A percentile compares a stretch with the other conserved stretches of the same genome.
phyloP scores from a whole-genome alignment of 2,888 invertebrate genomes.

The Drosophila demipolita region DNA sequence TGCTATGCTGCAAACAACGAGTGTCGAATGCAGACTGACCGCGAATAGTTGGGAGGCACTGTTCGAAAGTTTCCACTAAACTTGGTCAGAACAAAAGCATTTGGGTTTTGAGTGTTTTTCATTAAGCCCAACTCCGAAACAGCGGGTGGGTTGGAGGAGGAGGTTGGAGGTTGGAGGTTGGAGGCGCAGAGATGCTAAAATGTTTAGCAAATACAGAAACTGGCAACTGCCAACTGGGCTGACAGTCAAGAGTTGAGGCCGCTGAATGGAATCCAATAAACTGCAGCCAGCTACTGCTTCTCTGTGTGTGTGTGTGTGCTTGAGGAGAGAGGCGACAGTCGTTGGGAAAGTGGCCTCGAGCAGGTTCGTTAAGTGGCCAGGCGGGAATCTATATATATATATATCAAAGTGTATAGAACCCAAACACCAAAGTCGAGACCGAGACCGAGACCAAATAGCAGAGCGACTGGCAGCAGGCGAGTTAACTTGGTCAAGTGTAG shows the following conservation, averaged over 20 bases:
- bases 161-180: neutral
- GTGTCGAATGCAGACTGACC: slow-evolving; percentile 28
- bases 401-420: slow-evolving; percentile 10
- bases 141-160: neutral
- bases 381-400: slow-evolving; percentile 42
- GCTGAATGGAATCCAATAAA: slow-evolving; percentile 68
- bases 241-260: slow-evolving; percentile 42
- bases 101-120: slow-evolving; percentile 59
- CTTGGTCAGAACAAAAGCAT: slow-evolving; percentile 69
- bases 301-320: slow-evolving; percentile 16
- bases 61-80: slow-evolving; percentile 60
- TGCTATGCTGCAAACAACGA: slow-evolving; percentile 38
- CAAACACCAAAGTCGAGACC: slow-evolving; percentile 25
- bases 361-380: slow-evolving; percentile 66
- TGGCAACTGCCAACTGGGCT: slow-evolving; percentile 27
- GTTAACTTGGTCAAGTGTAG: slow-evolving; percentile 75
- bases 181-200: slow-evolving; percentile 48
- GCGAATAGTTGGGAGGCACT: neutral
- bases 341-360: slow-evolving; percentile 66
- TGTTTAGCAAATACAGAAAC: slow-evolving; percentile 67
- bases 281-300: slow-evolving; percentile 37
- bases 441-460: slow-evolving; percentile 37
- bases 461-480: slow-evolving; percentile 32
- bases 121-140: slow-evolving; percentile 42
- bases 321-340: slow-evolving; percentile 21